A percentile compares a stretch with the other conserved stretches of the same genome.
phyloP scores from a whole-genome alignment of 2,113 vertebrate species.

The Micronycteris hirsuta region DNA sequence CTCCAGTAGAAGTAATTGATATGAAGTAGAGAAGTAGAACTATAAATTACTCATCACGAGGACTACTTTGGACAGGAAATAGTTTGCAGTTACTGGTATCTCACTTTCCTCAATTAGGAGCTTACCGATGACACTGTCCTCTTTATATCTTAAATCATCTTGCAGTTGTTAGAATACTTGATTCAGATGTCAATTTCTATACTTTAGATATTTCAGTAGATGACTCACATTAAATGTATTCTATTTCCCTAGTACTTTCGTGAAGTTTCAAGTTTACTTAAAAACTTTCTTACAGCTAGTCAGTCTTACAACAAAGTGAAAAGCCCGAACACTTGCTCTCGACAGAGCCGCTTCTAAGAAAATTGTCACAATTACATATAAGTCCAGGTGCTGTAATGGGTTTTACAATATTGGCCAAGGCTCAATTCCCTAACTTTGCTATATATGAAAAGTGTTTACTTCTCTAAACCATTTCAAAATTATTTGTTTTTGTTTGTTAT shows the following conservation, averaged over 20 bases:
- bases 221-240: background rate
- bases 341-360: background rate
- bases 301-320: conserved; percentile 40
- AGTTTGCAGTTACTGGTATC: background rate
- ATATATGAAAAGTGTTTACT: background rate
- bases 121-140: background rate
- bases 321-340: conserved; percentile 31
- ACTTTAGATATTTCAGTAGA: conserved; percentile 51
- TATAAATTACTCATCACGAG: conserved; percentile 51
- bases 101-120: conserved; percentile 44
- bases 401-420: background rate
- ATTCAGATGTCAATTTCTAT: background rate
- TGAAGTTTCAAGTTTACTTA: conserved; percentile 47
- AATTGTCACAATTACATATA: background rate
- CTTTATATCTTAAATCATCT: background rate
- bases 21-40: background rate
- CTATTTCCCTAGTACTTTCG: conserved; percentile 13
- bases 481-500: background rate
- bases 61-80: conserved; percentile 44
- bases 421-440: background rate
- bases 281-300: background rate
- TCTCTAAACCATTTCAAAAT: background rate
- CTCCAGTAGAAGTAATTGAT: conserved; percentile 50
- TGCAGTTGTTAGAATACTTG: background rate
- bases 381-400: background rate